Conservation (phyloP, 2,888 invertebrate species). For the Lymantria dispar region DNA sequence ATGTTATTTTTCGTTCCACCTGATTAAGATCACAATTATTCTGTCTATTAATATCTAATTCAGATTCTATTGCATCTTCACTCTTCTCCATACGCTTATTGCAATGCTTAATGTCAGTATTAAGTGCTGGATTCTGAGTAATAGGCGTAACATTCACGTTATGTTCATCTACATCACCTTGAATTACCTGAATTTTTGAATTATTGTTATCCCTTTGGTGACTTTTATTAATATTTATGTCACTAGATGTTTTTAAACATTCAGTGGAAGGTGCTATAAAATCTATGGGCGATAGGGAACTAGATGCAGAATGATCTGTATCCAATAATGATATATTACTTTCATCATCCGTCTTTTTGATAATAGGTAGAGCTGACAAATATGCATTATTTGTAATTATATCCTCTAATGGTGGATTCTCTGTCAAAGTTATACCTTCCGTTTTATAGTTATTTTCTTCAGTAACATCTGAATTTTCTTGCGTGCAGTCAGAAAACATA, state of each 20-base stretch:
- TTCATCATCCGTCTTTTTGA: not conserved
- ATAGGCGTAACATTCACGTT: not conserved
- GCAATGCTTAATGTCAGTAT: not conserved
- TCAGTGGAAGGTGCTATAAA: not conserved
- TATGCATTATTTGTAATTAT: not conserved
- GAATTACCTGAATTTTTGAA: not conserved
- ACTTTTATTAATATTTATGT: not conserved
- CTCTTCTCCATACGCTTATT: not conserved
- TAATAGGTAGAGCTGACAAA: not conserved
- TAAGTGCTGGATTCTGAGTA: not conserved
- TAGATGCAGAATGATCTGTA: not conserved
- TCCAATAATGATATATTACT: not conserved
- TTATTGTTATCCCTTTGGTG: not conserved
- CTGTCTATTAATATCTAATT: not conserved
- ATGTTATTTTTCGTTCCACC: not conserved
- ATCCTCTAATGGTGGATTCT: not conserved
- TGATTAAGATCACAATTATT: not conserved
- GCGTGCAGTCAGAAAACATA: not conserved
- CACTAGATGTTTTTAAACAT: not conserved
- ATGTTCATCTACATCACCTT: not conserved
- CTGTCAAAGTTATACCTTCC: not conserved
- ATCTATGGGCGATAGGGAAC: slow-evolving; percentile 2
- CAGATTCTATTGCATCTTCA: not conserved
- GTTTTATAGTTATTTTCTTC: not conserved
- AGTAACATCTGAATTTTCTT: not conserved